phyloP scores from a whole-genome alignment of 2,888 invertebrate genomes.

The Branchellion lobata region DNA sequence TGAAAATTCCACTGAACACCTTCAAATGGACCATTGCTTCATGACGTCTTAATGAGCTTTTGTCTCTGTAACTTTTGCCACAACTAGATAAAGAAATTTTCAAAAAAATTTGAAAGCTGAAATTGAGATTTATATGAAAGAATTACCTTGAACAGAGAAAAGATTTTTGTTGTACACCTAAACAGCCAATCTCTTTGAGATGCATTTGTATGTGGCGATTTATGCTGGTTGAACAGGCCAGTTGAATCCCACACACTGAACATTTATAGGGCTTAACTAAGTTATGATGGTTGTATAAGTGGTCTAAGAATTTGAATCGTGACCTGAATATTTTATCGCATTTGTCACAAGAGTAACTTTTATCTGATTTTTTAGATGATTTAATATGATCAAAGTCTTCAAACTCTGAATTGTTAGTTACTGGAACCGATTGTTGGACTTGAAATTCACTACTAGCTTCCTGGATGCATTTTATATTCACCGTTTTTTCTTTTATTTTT shows the following conservation, averaged over 20 bases:
- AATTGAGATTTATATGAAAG: no score
- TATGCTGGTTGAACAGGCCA: constrained; percentile 28
- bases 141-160: constrained; percentile 26
- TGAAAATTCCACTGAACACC: no score
- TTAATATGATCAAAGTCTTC: no score
- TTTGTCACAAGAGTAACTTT: constrained; percentile 13
- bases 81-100: background rate
- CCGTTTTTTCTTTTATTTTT: no score
- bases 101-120: no score
- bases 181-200: background rate
- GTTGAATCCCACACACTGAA: constrained; percentile 3
- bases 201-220: constrained; percentile 36
- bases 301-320: constrained; percentile 25
- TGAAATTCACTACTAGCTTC: no score
- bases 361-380: no score
- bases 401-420: no score
- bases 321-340: constrained; percentile 20
- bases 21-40: constrained; percentile 38
- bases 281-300: constrained; percentile 30
- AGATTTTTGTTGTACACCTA: background rate
- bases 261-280: constrained; percentile 4
- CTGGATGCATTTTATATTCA: no score
- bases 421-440: no score
- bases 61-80: constrained; percentile 28
- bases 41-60: constrained; percentile 12